Base-by-base conservation (phyloP, 92 coral and sea anemone genomes). In the Epizoanthus fatuus region DNA sequence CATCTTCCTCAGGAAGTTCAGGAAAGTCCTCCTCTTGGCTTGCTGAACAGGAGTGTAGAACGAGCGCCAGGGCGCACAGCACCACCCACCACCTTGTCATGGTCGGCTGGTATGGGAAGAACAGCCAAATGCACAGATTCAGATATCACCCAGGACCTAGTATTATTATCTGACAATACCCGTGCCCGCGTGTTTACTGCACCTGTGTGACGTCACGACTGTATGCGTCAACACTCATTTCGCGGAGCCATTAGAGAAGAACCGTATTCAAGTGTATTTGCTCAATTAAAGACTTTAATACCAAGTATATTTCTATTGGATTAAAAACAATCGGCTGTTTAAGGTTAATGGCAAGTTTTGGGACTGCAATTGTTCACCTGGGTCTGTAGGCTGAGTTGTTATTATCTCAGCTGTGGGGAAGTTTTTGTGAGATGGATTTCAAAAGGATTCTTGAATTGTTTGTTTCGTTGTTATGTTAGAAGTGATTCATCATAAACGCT, bases 121-220 rank as follows among this genome's bases (percentile, higher is more conserved):
- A n/a, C 74, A 4, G 19, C 51, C 74, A 69, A 69, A 69, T 69
- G 74, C 74, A 14, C 25, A 20, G 53, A 22, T 69, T 11, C 74
- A 69, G 74, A 14, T 39, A 69, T 1, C 52, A 40, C 47, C 55
- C 16, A 15, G 25, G 3, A 42, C 74, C 74, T 14, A 42, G 45
- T 69, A 69, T 49, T 39, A 22, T 9, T 11, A 64, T 1, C 69
- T 16, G 15, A 64, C 32, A 37, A 66, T 66, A 66, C 37, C 56
- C 22, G 75, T 55, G 16, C 75, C 75, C 57, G 75, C 56, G 57
- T 70, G 55, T 70, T 45, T n/a, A 5, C 38, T 17, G 75, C 75
- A 70, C 75, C 75, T 70, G 75, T 42, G 75, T 70, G 75, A 70
- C 75, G 75, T 70, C 75, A 70, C 11, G 19, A 47, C 75, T n/a